Conservation (phyloP, 1,140 invertebrate species). For the Anoplophora glabripennis region DNA sequence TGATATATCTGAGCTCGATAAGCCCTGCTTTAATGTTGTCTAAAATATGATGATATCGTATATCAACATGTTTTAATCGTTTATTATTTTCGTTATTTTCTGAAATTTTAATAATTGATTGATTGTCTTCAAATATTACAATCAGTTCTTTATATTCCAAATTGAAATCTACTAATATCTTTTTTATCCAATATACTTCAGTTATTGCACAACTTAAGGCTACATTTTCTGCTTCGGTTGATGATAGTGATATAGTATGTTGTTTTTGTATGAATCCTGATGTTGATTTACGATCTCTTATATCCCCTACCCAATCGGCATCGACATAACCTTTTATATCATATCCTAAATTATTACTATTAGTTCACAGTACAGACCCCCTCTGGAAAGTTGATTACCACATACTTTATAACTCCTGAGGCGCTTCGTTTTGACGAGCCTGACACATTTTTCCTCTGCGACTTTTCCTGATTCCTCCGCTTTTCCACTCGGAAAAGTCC, state of each 20-base stretch:
- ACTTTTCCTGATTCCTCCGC: too few species aligned
- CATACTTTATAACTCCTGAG: too few species aligned
- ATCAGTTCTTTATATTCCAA: too few species aligned
- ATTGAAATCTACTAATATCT: not conserved
- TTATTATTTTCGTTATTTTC: constrained; percentile 1
- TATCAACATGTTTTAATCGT: not conserved
- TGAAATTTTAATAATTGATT: constrained; percentile 13
- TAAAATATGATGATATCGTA: constrained; percentile 1
- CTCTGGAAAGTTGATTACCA: too few species aligned
- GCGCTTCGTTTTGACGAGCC: too few species aligned
- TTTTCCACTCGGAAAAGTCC: too few species aligned
- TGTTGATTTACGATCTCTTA: constrained; percentile 29
- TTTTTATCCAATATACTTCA: constrained; percentile 27
- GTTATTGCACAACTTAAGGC: constrained; percentile 26
- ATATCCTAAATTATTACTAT: not conserved
- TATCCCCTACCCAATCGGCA: constrained; percentile 36
- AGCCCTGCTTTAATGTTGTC: not conserved
- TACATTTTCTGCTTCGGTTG: constrained; percentile 46
- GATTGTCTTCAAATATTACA: constrained; percentile 18
- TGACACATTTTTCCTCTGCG: too few species aligned
- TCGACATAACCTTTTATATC: too few species aligned
- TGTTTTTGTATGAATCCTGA: constrained; percentile 40
- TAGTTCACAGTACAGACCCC: too few species aligned
- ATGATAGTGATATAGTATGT: constrained; percentile 39
- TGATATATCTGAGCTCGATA: constrained; percentile 9